Base-by-base conservation (phyloP, 2,888 invertebrate species). In the Tetragonisca angustula region DNA sequence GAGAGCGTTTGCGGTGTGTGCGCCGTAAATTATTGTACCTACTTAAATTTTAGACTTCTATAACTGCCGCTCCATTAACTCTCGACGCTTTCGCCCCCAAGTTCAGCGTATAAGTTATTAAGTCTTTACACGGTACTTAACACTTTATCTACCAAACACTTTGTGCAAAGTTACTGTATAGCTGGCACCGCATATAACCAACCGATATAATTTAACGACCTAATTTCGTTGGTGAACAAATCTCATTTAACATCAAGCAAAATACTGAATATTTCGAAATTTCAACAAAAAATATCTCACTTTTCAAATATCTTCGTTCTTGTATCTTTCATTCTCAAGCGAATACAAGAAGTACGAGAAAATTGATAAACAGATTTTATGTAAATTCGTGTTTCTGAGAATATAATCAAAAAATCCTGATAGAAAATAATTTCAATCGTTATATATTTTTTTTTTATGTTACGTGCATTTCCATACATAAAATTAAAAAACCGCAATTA, bases 41-140 rank as follows among this genome's bases (percentile, higher is more conserved):
- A 71, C 43, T 71, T 59, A 71, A 71, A 59, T 71, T 71, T 59
- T 4, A 59, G 24, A 36, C 43, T 59, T 59, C 43, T 43, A 43
- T 24, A n/a, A 49, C 36, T 43, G n/a, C 43, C 24, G 15, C 59
- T 71, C 71, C 71, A 71, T 43, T 24, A 43, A 71, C 71, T 43
- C 24, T 36, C 71, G 24, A 71, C 43, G 43, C 5, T 43, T 54
- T n/a, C 24, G 43, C 43, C 21, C 32, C 19, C 24, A 59, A 50
- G n/a, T n/a, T 5, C n/a, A n/a, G 19, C 4, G 19, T 19, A 11
- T 32, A 19, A 68, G 19, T 50, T 68, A 13, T 4, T 21, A 71
- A 71, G 19, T 43, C 59, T 43, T 71, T n/a, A 5, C 6, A 19
- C 11, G 24, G 4, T 24, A 24, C 4, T 71, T 71, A 71, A 43